Evolutionary conservation across 2,888 invertebrate genomes (phyloP), one percentile per base, ranked within the genome.

Genomic region (Anaspis maculata): DNA sequence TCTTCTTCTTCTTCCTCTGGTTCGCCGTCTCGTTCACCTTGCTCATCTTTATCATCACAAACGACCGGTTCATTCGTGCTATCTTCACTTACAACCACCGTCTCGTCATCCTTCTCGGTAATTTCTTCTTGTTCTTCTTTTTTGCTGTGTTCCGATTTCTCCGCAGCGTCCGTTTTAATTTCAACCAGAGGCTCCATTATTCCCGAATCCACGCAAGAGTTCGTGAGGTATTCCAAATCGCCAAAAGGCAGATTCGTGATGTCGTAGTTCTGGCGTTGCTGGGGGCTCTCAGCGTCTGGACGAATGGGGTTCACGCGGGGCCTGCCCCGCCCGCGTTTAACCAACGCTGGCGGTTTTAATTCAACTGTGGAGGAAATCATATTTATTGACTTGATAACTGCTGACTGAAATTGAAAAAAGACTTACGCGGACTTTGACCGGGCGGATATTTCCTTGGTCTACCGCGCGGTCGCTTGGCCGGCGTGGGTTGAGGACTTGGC

Each of bases 171-270:
- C 7, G 48, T 54, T 38, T 56, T 52, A 19, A 58, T 57, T 42
- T 57, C 55, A 6, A 58, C 53, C 7, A 50, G 41, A 1, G 58
- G 58, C 39, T 58, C 58, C 24, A 49, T 40, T 4, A 30, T 34
- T 3, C 38, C 24, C n/a, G 35, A 32, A 7, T 35, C 37, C 14
- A 9, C 11, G 11, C 13, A 13, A 9, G 10, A 2, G n/a, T 30
- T 29, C 5, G 55, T 57, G 12, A 56, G 37, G 32, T 52, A 56
- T 26, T 52, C 51, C 16, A 57, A 39, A 39, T 57, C 57, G 3
- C 55, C 56, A 32, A 49, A 57, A 9, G 57, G 57, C 30, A 57
- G 47, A 32, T 57, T 57, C 2, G 58, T 52, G 10, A 56, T 46
- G 30, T 56, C 55, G 29, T 56, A 57, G 36, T 57, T 51, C 27